Percentiles rank a stretch among this genome's conserved stretches.
These are phyloP conservation scores for Unio pictorum DNA, from an alignment of 2,888 invertebrate genomes.

Conservation along the genomic window DNA sequence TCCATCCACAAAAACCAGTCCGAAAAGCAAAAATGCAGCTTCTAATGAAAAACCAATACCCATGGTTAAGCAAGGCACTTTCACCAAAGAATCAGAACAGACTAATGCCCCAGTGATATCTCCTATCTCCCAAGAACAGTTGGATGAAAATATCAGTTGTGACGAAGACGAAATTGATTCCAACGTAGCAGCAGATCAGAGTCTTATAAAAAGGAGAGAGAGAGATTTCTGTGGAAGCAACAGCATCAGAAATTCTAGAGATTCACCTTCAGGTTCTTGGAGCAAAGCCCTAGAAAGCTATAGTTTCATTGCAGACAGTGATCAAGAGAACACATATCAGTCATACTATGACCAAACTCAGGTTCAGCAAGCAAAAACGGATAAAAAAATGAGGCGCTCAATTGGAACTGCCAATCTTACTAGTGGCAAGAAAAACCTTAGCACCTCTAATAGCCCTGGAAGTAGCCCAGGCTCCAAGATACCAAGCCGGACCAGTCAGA, in stretches of 20 bases:
- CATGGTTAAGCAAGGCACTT: constrained; percentile 88
- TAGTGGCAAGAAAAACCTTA: constrained; percentile 18
- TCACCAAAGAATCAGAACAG: constrained; percentile 83
- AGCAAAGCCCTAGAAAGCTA: constrained; percentile 49
- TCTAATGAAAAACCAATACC: constrained; percentile 51
- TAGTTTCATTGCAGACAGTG: constrained; percentile 39
- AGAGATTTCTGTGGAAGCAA: constrained; percentile 3
- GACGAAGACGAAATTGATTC: constrained; percentile 2
- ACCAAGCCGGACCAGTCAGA: constrained; percentile 31
- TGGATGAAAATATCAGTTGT: constrained; percentile 6
- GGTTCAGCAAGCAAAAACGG: constrained; percentile 18
- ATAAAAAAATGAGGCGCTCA: constrained; percentile 14
- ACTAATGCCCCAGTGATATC: constrained; percentile 47
- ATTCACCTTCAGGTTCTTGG: constrained; percentile 49
- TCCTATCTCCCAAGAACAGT: constrained; percentile 9
- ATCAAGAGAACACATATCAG: background rate
- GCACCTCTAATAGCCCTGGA: constrained; percentile 4
- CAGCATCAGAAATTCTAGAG: constrained; percentile 33
- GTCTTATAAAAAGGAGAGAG: constrained; percentile 2
- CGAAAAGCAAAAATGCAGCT: constrained; percentile 4
- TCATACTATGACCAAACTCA: constrained; percentile 13
- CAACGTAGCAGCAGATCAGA: constrained; percentile 1
- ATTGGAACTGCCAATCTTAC: constrained; percentile 20
- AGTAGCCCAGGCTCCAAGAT: constrained; percentile 25
- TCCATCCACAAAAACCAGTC: constrained; percentile 11